Evolutionary conservation across 2,888 invertebrate genomes (phyloP), one percentile per base, ranked within the genome.

Genomic region (Acanthacorydalis orientalis): DNA sequence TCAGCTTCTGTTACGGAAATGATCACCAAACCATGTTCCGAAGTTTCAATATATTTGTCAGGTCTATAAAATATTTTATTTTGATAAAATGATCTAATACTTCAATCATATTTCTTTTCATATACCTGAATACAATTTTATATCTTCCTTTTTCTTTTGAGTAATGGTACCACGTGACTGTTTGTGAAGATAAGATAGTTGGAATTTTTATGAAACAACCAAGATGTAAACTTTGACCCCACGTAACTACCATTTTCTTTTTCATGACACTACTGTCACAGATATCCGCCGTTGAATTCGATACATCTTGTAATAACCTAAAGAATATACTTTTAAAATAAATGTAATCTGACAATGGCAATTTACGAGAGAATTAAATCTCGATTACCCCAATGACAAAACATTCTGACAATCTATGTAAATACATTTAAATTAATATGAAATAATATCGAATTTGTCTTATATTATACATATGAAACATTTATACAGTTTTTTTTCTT

Each of bases 121-220:
- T 62, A 54, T 65, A 83, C 77, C 80, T 80, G 65, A 81, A 84
- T 44, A 77, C 75, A 51, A 86, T 83, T 54, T 81, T 82, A 67
- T 83, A 88, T 56, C 85, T 78, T 52, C 88, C 89, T 59, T 85
- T 87, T 57, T 90, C 89, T 60, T 87, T 85, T 47, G 85, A 86
- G 65, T 88, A 86, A 63, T 89, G 88, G 62, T 80, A 88, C 89
- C 89, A 89, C 37, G 82, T 82, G 48, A 89, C 84, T 41, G 87
- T 84, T 55, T 87, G 80, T 14, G 85, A 80, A 49, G 83, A 80
- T 42, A 88, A 67, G 3, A 88, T 87, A 57, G 88, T 87, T 0
- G 88, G 88, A 78, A 88, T 87, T 65, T 87, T 88, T 46, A 90
- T 80, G 63, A 90, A 89, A 65, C 91, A 92, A 44, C 90, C 88